Conservation (phyloP, 2,113 vertebrate genomes). For the Chinchilla lanigera region DNA sequence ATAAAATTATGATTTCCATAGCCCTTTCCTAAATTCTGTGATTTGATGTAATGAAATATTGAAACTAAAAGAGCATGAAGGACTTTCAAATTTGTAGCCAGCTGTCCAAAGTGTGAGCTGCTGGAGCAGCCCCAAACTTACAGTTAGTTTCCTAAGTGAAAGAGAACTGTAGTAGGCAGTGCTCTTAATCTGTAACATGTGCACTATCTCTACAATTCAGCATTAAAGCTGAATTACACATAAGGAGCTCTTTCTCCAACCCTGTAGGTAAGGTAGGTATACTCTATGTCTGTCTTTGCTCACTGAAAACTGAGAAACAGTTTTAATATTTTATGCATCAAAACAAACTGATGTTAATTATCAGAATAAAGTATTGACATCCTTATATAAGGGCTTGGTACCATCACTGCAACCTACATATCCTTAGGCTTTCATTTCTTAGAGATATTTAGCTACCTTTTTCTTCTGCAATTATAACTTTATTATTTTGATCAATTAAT, state of each 20-base stretch:
- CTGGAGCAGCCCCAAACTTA: not conserved
- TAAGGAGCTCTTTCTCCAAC: not conserved
- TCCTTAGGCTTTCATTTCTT: not conserved
- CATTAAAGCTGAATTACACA: not conserved
- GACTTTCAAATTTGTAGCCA: not conserved
- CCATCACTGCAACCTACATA: not conserved
- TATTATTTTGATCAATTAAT: not conserved
- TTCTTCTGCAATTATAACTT: not conserved
- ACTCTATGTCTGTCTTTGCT: not conserved
- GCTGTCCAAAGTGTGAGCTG: not conserved
- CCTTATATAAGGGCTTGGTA: not conserved
- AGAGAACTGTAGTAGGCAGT: no score
- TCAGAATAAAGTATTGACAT: not conserved
- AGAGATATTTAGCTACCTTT: not conserved
- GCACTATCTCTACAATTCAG: not conserved
- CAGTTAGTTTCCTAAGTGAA: not conserved
- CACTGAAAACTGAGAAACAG: not conserved
- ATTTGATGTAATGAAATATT: not conserved
- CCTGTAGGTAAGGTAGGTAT: not conserved
- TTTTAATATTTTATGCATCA: not conserved
- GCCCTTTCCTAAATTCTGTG: not conserved
- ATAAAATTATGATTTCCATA: not conserved
- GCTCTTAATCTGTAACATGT: not conserved
- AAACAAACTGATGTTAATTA: not conserved
- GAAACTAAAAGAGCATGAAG: not conserved